phyloP scores from a whole-genome alignment of 2,113 vertebrate species.

The Eleginops maclovinus region DNA sequence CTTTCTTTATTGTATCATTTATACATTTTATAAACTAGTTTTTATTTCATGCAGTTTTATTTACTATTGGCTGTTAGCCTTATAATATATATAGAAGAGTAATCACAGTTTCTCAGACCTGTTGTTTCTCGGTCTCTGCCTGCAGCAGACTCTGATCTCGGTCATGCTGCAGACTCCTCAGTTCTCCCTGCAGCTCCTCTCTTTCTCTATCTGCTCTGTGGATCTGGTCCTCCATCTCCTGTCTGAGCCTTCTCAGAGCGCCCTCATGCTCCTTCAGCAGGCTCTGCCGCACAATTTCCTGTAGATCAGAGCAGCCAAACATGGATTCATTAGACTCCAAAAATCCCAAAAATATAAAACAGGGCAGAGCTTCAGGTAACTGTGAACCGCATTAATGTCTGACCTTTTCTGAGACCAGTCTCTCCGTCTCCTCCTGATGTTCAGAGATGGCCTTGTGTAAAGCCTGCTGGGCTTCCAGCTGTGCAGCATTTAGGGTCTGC shows the following conservation, averaged over 20 bases:
- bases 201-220: slow-evolving; percentile 81
- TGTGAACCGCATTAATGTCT: slow-evolving; percentile 2
- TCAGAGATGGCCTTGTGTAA: slow-evolving; percentile 82
- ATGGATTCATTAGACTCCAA: background rate
- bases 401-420: slow-evolving; percentile 88
- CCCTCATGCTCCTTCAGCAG: slow-evolving; percentile 84
- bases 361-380: background rate
- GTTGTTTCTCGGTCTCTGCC: slow-evolving; percentile 91
- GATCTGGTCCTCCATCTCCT: slow-evolving; percentile 86
- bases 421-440: slow-evolving; percentile 87
- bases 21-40: no score
- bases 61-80: no score
- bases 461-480: slow-evolving; percentile 85
- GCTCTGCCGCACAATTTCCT: slow-evolving; percentile 86
- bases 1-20: no score
- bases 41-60: no score
- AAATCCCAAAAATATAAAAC: background rate
- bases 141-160: slow-evolving; percentile 88
- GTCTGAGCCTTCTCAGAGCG: slow-evolving; percentile 77
- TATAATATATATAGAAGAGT: background rate
- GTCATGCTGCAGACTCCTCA: slow-evolving; percentile 84
- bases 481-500: slow-evolving; percentile 79
- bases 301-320: slow-evolving; percentile 16
- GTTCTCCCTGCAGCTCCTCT: slow-evolving; percentile 85
- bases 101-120: slow-evolving; percentile 80